Evolutionary conservation across 2,888 invertebrate genomes (phyloP).

Genomic region (Lithophane leautieri): DNA sequence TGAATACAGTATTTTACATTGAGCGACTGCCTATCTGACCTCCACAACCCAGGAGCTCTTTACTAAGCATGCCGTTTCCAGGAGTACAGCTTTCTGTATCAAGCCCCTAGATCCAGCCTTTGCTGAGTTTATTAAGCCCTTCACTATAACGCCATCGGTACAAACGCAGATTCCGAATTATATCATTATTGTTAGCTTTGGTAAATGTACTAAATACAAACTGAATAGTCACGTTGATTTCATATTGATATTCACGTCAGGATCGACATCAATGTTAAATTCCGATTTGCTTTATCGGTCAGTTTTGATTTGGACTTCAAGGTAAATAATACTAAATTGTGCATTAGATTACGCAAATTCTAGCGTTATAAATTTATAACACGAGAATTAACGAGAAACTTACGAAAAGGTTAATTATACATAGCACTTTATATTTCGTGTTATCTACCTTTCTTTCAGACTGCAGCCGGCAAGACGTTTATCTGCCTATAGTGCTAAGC

Average conservation of each 20-base stretch:
- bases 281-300: constrained; percentile 36
- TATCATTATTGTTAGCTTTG: constrained; percentile 22
- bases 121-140: background rate
- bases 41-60: background rate
- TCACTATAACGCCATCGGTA: background rate
- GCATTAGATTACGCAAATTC: background rate
- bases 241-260: constrained; percentile 45
- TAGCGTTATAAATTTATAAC: background rate
- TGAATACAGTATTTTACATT: background rate
- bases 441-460: too few relatives aligned
- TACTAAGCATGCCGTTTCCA: background rate
- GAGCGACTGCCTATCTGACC: background rate
- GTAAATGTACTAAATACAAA: constrained; percentile 27
- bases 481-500: background rate
- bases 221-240: constrained; percentile 49
- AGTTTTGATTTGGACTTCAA: constrained; percentile 45
- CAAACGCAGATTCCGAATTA: background rate
- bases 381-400: too few relatives aligned
- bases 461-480: background rate
- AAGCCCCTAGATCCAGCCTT: background rate
- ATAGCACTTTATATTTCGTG: too few relatives aligned
- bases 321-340: constrained; percentile 26
- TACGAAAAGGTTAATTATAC: too few relatives aligned
- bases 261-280: constrained; percentile 35
- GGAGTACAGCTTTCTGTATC: background rate